Evolutionary conservation across 2,888 invertebrate genomes (phyloP), one percentile per base, ranked within the genome.

Genomic region (Noctua pronuba): DNA sequence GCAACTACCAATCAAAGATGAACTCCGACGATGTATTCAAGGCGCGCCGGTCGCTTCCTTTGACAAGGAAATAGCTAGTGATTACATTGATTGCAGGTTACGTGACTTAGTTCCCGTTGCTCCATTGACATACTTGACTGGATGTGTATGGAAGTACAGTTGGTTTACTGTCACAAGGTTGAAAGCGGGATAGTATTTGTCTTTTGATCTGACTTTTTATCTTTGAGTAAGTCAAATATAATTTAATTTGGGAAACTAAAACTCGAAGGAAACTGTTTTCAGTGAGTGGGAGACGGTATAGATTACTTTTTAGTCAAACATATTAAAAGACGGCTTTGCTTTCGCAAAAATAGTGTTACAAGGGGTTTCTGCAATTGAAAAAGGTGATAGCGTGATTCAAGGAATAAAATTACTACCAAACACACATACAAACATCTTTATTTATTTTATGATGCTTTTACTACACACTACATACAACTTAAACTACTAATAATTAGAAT

Each of bases 401-500:
- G 0, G 16, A 41, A 75, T 69, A 24, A 77, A 86, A 73, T 11
- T 35, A 24, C 8, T 10, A 76, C 2, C 24, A 69, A 52, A 52
- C 10, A 28, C 41, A 10, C 18, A 18, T n/a, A 41, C 24, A 41
- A 7, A 11, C 0, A 28, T 44, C 62, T 44, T 28, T 38, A 11
- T 73, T 55, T 70, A 62, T 73, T 65, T 44, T 28, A 24, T 16
- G 8, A 35, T 52, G 16, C 4, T 16, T 77, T 24, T 41, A 21
- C 82, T 81, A 85, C 41, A 70, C 38, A 69, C 73, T 72, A 79
- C 28, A 70, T 75, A 74, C 38, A 75, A 79, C 64, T 52, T 68
- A 73, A n/a, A 35, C 6, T 66, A 69, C 90, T 79, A 92, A 89
- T 94, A 93, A 89, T 90, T 90, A 90, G 91, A 83, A 89, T 92